Conservation (phyloP, 1,140 invertebrate genomes). For the Ceratina australensis region DNA sequence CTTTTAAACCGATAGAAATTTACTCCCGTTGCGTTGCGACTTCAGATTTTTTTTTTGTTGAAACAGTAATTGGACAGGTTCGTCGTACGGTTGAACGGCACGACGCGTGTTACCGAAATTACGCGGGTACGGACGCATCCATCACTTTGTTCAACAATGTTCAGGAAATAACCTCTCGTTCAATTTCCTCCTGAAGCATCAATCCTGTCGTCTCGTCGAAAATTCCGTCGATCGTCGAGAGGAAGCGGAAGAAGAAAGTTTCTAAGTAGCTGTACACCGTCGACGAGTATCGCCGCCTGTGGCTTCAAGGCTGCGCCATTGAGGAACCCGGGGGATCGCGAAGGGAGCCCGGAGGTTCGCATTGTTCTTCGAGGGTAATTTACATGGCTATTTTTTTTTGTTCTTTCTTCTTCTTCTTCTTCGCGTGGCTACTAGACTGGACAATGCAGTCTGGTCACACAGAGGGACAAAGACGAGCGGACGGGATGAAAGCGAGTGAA, state of each 20-base stretch:
- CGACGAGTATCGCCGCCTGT: constrained; percentile 37
- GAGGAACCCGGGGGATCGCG: constrained; percentile 38
- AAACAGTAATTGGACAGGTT: background rate
- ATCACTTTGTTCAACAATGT: constrained; percentile 44
- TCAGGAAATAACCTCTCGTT: background rate
- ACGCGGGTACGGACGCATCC: no score
- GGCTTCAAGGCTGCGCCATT: constrained; percentile 33
- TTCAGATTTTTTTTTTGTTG: background rate
- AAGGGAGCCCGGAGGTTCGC: constrained; percentile 22
- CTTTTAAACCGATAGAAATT: background rate
- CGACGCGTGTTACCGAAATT: background rate
- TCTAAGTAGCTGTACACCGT: constrained; percentile 52
- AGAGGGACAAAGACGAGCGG: constrained; percentile 13
- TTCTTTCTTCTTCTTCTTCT: no score
- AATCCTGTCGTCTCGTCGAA: constrained; percentile 36
- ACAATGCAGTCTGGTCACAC: constrained; percentile 48
- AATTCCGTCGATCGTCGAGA: constrained; percentile 53
- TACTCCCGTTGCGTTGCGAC: no score
- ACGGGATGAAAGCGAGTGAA: background rate
- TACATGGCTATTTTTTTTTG: constrained; percentile 58
- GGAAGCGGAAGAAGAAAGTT: constrained; percentile 45
- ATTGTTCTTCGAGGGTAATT: constrained; percentile 68
- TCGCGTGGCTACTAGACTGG: constrained; percentile 26
- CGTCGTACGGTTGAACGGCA: background rate
- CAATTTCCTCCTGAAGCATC: constrained; percentile 35